Base-by-base conservation (phyloP, 2,797 vertebrate genomes). In the Chelidonichthys spinosus region DNA sequence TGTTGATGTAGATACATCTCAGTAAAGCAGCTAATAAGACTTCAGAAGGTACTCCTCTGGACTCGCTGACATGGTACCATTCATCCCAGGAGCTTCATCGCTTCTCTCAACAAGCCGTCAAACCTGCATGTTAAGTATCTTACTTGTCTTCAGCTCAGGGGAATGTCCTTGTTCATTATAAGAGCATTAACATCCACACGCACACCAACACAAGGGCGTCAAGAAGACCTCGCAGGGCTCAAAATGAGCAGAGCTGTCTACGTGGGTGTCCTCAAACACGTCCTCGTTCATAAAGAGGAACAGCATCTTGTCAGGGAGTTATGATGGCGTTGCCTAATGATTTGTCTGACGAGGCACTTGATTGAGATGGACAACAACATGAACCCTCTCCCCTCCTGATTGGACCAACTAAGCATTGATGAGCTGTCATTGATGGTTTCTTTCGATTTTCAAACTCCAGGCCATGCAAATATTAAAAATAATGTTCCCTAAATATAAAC, bases 281-380 rank as follows among this genome's bases (percentile, higher is more conserved):
- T 53, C 14, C 54, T 40, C 32, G n/a, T 43, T 43, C 32, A 56
- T 49, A 18, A 55, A 63, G 63, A 61, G 11, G 11, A 66, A 59
- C 3, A 36, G 6, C 46, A 52, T 67, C 53, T 11, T 60, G 9
- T 44, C 17, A 37, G 46, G 18, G 15, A 44, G 35, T 33, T 54
- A 63, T 67, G 6, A 25, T 25, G 25, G 1, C 25, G 25, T 25
- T 25, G 25, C 25, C 25, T 25, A 25, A 14, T 65, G n/a, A 54
- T 64, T 39, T 46, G 40, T 69, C 52, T 59, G 62, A 56, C 13
- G 32, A 49, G 33, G n/a, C 39, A 33, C 47, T 65, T 65, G 54
- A n/a, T 39, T 54, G 4, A 40, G 35, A n/a, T 4, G 0, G 58
- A 40, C 43, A 44, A 39, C 66, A 42, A 8, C 42, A 40, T 11